These are phyloP conservation scores for Muscicapa striata DNA, from an alignment of 2,797 vertebrate species.

Conservation along the genomic window DNA sequence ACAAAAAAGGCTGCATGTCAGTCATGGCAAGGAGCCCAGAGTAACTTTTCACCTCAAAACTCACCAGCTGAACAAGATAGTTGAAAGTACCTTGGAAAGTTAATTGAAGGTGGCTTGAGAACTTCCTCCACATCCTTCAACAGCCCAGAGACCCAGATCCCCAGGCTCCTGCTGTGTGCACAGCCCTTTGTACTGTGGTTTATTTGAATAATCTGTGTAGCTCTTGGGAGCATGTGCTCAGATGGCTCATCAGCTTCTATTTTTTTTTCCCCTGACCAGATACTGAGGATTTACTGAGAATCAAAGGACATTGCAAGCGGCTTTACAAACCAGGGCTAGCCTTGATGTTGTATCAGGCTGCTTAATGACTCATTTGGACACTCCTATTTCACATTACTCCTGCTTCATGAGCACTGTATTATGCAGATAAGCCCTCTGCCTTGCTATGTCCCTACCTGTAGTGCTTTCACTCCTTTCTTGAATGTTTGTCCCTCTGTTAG, in stretches of 20 bases:
- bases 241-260: background rate
- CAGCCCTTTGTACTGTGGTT: background rate
- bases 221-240: background rate
- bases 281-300: background rate
- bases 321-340: background rate
- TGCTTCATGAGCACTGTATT: background rate
- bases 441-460: background rate
- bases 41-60: background rate
- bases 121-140: background rate
- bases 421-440: background rate
- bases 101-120: background rate
- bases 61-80: background rate
- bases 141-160: rapidly evolving
- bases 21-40: background rate
- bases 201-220: background rate
- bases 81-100: background rate
- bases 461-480: background rate
- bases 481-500: background rate
- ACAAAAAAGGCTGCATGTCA: background rate
- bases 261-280: background rate
- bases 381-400: background rate
- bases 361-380: background rate
- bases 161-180: rapidly evolving
- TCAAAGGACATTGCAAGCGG: background rate
- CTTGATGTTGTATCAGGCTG: background rate